Evolutionary conservation across 2,888 invertebrate species (phyloP).

Genomic region (Andricus quercusramuli): DNA sequence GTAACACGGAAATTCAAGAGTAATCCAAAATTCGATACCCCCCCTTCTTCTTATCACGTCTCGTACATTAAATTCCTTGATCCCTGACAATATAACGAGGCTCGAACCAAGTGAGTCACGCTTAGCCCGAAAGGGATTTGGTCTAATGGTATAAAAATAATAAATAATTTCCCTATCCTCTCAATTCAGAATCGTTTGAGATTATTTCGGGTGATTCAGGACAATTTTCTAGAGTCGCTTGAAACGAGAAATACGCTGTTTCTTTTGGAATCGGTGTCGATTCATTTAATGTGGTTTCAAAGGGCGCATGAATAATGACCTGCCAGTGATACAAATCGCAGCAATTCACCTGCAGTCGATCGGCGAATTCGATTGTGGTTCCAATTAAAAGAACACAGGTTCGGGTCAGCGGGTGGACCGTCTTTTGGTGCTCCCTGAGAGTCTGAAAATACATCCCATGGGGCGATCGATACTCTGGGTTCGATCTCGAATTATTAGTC

Average conservation of each 20-base stretch:
- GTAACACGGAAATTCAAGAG: too few species aligned
- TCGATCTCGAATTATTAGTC: constrained; percentile 66
- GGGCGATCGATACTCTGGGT: constrained; percentile 61
- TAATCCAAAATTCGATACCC: too few species aligned
- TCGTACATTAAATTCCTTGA: too few species aligned
- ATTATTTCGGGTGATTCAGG: neutral
- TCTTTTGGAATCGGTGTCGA: constrained; percentile 63
- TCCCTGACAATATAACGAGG: too few species aligned
- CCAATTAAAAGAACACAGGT: constrained; percentile 76
- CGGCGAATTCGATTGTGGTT: constrained; percentile 72
- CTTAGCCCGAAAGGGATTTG: too few species aligned
- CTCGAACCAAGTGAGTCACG: too few species aligned
- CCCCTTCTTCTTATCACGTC: too few species aligned
- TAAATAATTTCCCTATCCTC: neutral
- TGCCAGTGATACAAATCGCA: constrained; percentile 76
- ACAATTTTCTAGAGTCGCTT: neutral
- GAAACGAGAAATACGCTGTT: constrained; percentile 50
- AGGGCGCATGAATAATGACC: constrained; percentile 74
- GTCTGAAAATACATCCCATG: constrained; percentile 59
- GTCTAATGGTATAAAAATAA: neutral
- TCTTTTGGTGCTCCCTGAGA: constrained; percentile 60
- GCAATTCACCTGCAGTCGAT: constrained; percentile 75
- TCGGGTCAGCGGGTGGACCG: constrained; percentile 72
- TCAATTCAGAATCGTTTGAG: neutral
- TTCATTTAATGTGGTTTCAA: constrained; percentile 64